Conservation (phyloP, 2,113 vertebrate species). For the Nettapus auritus region DNA sequence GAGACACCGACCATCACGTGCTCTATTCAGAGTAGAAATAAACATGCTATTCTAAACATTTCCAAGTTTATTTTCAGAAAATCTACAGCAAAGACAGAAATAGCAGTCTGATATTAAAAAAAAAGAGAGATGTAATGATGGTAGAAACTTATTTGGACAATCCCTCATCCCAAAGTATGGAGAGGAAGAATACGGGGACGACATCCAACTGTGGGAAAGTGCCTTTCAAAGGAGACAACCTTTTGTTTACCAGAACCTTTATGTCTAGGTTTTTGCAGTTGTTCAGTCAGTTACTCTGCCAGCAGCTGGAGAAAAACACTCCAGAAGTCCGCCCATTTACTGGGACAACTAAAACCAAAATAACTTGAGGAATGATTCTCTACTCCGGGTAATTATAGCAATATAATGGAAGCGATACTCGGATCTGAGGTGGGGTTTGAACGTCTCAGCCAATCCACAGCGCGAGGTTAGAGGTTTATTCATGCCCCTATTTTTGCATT, state of each 20-base stretch:
- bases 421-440: neutral
- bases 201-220: neutral
- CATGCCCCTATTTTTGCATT: neutral
- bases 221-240: neutral
- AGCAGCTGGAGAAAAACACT: neutral
- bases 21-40: slow-evolving; percentile 24
- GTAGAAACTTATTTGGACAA: neutral
- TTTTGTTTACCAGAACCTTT: neutral
- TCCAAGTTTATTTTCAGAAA: slow-evolving; percentile 48
- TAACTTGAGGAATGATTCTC: neutral
- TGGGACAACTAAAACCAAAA: neutral
- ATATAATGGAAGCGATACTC: neutral
- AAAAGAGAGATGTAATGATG: rapidly evolving
- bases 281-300: neutral
- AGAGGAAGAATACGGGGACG: neutral
- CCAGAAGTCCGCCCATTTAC: neutral
- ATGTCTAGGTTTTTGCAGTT: neutral
- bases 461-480: neutral
- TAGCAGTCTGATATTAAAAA: neutral
- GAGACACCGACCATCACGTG: neutral
- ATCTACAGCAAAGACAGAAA: slow-evolving; percentile 17
- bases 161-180: neutral
- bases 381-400: rapidly evolving
- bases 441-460: neutral
- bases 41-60: slow-evolving; percentile 28